These are phyloP conservation scores for Stigmatopora argus DNA, from an alignment of 2,113 vertebrate genomes.

Conservation along the genomic window DNA sequence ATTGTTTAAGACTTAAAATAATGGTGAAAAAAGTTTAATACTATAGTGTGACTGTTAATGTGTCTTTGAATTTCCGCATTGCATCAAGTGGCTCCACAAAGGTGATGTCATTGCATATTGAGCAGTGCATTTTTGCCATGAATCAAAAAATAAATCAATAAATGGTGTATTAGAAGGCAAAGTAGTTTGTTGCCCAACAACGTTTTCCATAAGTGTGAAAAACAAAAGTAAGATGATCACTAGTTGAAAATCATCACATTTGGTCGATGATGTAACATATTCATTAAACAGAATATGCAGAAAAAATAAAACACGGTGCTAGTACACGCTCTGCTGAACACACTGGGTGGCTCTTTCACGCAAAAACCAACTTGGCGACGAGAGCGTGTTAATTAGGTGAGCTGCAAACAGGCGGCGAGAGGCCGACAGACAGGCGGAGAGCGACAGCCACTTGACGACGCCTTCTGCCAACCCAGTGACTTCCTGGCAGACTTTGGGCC, in stretches of 20 bases:
- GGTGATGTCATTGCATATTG: too few relatives aligned
- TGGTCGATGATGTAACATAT: neutral
- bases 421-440: slow-evolving; percentile 41
- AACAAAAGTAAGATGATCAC: neutral
- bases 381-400: slow-evolving; percentile 53
- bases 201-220: neutral
- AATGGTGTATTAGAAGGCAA: neutral
- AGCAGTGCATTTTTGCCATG: neutral
- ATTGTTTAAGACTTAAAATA: too few relatives aligned
- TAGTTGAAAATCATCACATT: neutral
- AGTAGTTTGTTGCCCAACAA: neutral
- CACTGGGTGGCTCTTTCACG: slow-evolving; percentile 13
- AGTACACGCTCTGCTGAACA: neutral
- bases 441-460: slow-evolving; percentile 33
- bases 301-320: neutral
- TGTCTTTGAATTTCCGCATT: neutral
- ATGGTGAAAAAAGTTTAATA: too few relatives aligned
- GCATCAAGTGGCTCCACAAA: neutral
- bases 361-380: slow-evolving; percentile 37
- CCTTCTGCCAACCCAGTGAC: slow-evolving; percentile 40
- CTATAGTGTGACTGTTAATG: neutral
- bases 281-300: neutral
- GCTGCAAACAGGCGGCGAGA: slow-evolving; percentile 29
- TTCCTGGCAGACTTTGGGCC: slow-evolving; percentile 36
- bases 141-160: neutral